Conservation (phyloP, 2,113 vertebrate genomes). For the Cottus gobio region DNA sequence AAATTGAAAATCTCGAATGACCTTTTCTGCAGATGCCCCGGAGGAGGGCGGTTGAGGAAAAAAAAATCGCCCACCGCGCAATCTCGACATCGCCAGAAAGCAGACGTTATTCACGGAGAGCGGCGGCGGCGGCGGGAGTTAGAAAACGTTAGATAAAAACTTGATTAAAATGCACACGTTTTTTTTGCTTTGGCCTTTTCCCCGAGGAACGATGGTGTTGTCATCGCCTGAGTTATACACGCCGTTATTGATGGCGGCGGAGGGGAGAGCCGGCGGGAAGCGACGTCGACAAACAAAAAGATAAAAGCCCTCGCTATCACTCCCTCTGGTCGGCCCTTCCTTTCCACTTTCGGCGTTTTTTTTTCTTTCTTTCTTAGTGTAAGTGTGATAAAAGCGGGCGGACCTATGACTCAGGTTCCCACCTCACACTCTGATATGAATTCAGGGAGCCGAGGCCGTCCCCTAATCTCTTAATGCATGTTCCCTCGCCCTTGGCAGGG, state of each 20-base stretch:
- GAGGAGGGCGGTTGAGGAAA: conserved; percentile 36
- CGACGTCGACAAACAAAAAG: conserved; percentile 63
- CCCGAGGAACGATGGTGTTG: conserved; percentile 56
- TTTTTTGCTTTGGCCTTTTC: conserved; percentile 54
- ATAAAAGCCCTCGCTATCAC: conserved; percentile 63
- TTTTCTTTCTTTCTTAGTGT: conserved; percentile 46
- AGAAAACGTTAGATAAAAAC: conserved; percentile 56
- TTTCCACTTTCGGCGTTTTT: conserved; percentile 19
- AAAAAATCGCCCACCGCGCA: conserved; percentile 33
- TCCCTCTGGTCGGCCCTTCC: conserved; percentile 11
- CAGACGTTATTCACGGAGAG: conserved; percentile 6
- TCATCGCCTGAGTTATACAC: conserved; percentile 55
- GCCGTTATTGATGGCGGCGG: conserved; percentile 67
- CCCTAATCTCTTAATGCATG: conserved; percentile 83
- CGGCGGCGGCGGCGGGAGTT: neutral
- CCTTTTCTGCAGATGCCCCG: conserved; percentile 54
- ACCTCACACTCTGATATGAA: conserved; percentile 75
- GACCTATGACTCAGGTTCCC: conserved; percentile 72
- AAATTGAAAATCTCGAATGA: conserved; percentile 64
- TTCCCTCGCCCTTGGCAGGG: conserved; percentile 80
- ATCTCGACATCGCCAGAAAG: conserved; percentile 18
- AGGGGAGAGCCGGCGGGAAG: conserved; percentile 50
- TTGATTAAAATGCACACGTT: conserved; percentile 68
- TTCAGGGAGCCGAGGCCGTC: conserved; percentile 68
- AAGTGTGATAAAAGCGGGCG: conserved; percentile 72